phyloP scores from a whole-genome alignment of 2,888 invertebrate species.

The Anarsia innoxiella region DNA sequence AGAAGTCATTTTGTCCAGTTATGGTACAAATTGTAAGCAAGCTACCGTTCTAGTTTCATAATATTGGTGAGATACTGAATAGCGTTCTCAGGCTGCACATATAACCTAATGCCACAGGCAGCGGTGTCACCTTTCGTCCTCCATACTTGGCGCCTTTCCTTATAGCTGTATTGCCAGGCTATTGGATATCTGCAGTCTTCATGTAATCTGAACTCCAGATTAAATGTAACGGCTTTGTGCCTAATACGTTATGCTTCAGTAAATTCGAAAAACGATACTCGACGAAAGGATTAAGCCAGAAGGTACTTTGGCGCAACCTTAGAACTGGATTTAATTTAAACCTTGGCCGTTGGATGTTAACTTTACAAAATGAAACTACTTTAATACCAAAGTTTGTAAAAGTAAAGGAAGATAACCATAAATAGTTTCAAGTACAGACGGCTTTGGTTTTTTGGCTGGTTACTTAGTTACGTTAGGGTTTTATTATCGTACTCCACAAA shows the following conservation, averaged over 20 bases:
- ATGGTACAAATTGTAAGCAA: too few relatives aligned
- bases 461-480: conserved; percentile 41
- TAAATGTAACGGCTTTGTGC: conserved; percentile 58
- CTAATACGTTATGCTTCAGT: conserved; percentile 57
- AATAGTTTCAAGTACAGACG: conserved; percentile 2
- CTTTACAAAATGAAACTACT: too few relatives aligned
- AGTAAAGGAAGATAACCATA: too few relatives aligned
- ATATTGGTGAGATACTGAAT: conserved; percentile 16
- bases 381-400: too few relatives aligned
- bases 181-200: conserved; percentile 65
- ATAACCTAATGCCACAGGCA: conserved; percentile 52
- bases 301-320: too few relatives aligned
- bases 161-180: conserved; percentile 55
- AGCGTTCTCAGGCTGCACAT: conserved; percentile 32
- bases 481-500: conserved; percentile 62
- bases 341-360: too few relatives aligned
- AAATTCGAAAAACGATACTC: conserved; percentile 49
- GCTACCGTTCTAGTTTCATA: too few relatives aligned
- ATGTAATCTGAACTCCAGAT: conserved; percentile 59
- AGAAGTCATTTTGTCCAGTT: conserved; percentile 4
- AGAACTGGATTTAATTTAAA: too few relatives aligned
- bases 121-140: conserved; percentile 66
- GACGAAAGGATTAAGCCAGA: conserved; percentile 21
- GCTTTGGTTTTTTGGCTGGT: conserved; percentile 16
- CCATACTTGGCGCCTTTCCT: conserved; percentile 57